Evolutionary conservation across 2,113 vertebrate genomes (phyloP).

Genomic region (Varanus komodoensis): DNA sequence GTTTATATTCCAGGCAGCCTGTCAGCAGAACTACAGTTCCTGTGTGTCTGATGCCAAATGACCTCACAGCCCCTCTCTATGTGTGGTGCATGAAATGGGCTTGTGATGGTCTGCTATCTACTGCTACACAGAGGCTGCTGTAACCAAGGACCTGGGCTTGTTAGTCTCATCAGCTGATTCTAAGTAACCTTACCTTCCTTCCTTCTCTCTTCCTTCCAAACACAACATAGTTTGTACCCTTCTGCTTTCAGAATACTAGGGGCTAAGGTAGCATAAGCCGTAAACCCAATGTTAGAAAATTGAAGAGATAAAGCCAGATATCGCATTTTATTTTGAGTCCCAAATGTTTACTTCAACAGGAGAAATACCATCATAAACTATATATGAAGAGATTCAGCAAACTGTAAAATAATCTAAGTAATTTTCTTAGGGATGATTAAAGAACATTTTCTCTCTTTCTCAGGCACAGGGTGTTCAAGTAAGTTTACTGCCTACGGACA

Average conservation of each 20-base stretch:
- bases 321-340: background rate
- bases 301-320: rapidly evolving
- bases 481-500: background rate
- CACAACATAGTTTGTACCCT: background rate
- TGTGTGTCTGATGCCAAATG: no score
- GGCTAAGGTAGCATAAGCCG: background rate
- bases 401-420: constrained; percentile 1
- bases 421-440: background rate
- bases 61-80: no score
- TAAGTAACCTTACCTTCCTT: background rate
- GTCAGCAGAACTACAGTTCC: no score
- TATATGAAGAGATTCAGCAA: constrained; percentile 13
- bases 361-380: background rate
- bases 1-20: no score
- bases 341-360: rapidly evolving
- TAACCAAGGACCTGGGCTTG: background rate
- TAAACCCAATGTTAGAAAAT: constrained; percentile 9
- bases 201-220: background rate
- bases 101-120: background rate
- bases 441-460: background rate
- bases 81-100: no score
- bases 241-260: background rate
- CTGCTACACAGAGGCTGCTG: background rate
- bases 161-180: background rate
- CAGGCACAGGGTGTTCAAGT: constrained; percentile 15